phyloP scores from a whole-genome alignment of 2,797 vertebrate genomes.

The Pristis pectinata region DNA sequence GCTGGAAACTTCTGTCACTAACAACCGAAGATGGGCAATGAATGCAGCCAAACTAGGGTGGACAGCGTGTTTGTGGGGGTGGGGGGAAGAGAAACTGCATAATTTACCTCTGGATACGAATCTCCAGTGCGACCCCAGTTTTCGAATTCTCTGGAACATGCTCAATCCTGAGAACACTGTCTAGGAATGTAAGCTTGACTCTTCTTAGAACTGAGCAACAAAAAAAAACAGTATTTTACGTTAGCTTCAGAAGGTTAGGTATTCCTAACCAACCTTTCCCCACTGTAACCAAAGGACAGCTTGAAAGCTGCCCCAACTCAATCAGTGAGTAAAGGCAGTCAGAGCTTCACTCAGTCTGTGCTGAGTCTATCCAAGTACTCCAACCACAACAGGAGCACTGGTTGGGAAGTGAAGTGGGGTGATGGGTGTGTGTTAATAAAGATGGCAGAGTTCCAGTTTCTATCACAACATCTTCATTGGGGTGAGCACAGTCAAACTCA shows the following conservation, averaged over 20 bases:
- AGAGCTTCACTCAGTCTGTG: neutral
- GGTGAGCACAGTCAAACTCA: no score
- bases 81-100: no score
- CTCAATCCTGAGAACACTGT: slow-evolving; percentile 88
- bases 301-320: neutral
- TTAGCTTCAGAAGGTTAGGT: neutral
- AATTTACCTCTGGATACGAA: slow-evolving; percentile 81
- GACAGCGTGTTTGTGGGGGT: no score
- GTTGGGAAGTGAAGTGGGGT: neutral
- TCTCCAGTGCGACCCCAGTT: slow-evolving; percentile 89
- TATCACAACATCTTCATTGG: no score
- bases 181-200: slow-evolving; percentile 91
- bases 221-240: slow-evolving; percentile 26
- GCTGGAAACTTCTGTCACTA: neutral
- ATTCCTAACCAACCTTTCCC: neutral
- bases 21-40: neutral
- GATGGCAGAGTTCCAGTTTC: neutral
- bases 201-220: slow-evolving; percentile 78
- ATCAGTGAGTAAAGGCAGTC: neutral
- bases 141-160: slow-evolving; percentile 93
- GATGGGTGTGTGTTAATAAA: neutral
- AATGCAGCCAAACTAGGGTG: neutral
- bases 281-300: neutral
- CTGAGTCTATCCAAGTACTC: neutral
- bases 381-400: neutral